Evolutionary conservation across 2,888 invertebrate genomes (phyloP).

Genomic region (Amphimallon solstitiale): DNA sequence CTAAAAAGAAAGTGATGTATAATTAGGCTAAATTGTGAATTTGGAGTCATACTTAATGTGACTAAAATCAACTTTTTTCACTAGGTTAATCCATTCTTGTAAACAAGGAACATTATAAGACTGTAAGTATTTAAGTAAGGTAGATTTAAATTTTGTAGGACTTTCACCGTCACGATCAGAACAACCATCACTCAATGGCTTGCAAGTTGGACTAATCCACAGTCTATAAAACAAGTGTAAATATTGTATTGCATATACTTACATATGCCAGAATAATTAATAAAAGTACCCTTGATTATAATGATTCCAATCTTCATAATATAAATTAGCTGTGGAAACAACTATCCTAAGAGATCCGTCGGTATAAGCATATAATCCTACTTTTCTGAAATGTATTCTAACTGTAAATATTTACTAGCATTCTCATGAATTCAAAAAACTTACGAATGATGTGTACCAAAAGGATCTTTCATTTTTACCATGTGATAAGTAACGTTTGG

Average conservation of each 20-base stretch:
- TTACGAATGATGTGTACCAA: slow-evolving; percentile 89
- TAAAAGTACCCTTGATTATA: slow-evolving; percentile 86
- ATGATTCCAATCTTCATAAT: slow-evolving; percentile 92
- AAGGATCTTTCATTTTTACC: slow-evolving; percentile 80
- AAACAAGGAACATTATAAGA: slow-evolving; percentile 77
- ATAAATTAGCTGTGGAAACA: slow-evolving; percentile 92
- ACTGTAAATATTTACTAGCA: not conserved
- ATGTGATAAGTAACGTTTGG: slow-evolving; percentile 74
- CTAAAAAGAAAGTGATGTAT: slow-evolving; percentile 63
- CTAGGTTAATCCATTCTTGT: slow-evolving; percentile 76
- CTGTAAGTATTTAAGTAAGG: slow-evolving; percentile 79
- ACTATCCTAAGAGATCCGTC: slow-evolving; percentile 85
- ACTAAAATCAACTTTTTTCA: slow-evolving; percentile 84
- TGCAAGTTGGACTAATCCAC: slow-evolving; percentile 89
- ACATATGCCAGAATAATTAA: slow-evolving; percentile 51
- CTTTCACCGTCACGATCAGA: slow-evolving; percentile 77
- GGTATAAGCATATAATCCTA: slow-evolving; percentile 86
- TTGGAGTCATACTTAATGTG: slow-evolving; percentile 75
- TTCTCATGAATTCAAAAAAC: slow-evolving; percentile 37
- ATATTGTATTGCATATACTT: not conserved
- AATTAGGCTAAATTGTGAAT: slow-evolving; percentile 18
- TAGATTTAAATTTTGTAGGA: slow-evolving; percentile 82
- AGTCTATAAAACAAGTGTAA: slow-evolving; percentile 68
- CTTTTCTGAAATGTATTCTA: slow-evolving; percentile 70
- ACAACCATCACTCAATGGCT: slow-evolving; percentile 68